Base-by-base conservation (phyloP, 1,140 invertebrate genomes). In the Sogatella furcifera region DNA sequence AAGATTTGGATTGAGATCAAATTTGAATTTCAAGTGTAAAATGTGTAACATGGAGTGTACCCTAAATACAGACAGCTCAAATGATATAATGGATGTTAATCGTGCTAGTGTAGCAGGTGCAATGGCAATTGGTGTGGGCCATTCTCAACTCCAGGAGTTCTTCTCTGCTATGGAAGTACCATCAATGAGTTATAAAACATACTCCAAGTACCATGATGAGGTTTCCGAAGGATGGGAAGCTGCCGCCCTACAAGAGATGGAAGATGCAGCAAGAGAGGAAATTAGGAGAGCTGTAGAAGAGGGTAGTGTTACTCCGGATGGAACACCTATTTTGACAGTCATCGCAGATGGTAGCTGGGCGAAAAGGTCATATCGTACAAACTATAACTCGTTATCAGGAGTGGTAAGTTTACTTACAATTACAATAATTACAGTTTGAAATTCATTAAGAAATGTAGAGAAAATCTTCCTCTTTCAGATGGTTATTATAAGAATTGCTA, bases 271-370 rank as follows among this genome's bases (percentile, higher is more conserved):
- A 8, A 58, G 54, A 44, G 61, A 62, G 57, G 66, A 66, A 59
- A 52, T 19, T 14, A 52, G 52, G 54, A 19, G 66, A 31, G 68
- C 68, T 2, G 41, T 55, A 28, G 52, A 61, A 21, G 13, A 10
- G 22, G 64, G 65, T 28, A 57, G 66, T 53, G 55, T 65, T 8
- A 44, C 55, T 22, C 28, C 11, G 8, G 58, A 67, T 61, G 66
- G 66, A 9, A 60, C 64, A 21, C 67, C 68, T 10, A 21, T 58
- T 13, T 67, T 72, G 42, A 63, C 65, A 8, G 71, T 73, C 13
- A 61, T 68, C 46, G 68, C 62, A 44, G 68, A 72, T 61, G 70
- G 68, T 19, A 34, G 53, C 44, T 71, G 68, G 66, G 55, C 49
- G 9, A 72, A 70, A 52, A 55, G 69, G 53, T 70, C 68, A 2